Evolutionary conservation across 2,888 invertebrate genomes (phyloP).

Genomic region (Phlogophora meticulosa): DNA sequence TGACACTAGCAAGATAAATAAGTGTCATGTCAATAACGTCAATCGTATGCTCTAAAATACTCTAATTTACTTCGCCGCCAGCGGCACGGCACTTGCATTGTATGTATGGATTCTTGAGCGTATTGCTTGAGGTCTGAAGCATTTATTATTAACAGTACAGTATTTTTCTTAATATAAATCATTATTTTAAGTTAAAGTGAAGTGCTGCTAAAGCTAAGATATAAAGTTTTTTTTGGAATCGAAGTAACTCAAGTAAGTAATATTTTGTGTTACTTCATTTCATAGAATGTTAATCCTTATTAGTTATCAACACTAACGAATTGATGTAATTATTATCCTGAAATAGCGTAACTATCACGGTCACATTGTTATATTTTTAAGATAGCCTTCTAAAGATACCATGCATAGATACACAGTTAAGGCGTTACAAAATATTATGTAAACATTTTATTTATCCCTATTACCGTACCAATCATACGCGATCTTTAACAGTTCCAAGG

Average conservation of each 20-base stretch:
- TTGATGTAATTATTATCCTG: not conserved
- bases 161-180: constrained; percentile 37
- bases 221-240: not conserved
- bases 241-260: constrained; percentile 41
- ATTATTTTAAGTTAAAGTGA: constrained; percentile 36
- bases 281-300: not conserved
- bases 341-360: constrained; percentile 7
- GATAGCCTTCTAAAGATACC: not conserved
- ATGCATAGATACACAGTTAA: not conserved
- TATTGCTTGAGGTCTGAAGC: not conserved
- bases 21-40: not conserved
- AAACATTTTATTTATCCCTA: constrained; percentile 17
- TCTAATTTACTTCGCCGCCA: no score
- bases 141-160: constrained; percentile 33
- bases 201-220: constrained; percentile 19
- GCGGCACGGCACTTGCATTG: no score
- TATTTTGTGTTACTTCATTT: constrained; percentile 2
- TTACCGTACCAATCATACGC: no score
- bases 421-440: constrained; percentile 44
- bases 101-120: not conserved
- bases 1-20: not conserved
- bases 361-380: not conserved
- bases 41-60: not conserved
- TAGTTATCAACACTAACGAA: constrained; percentile 5
- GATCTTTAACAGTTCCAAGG: no score